phyloP scores from a whole-genome alignment of 2,113 vertebrate genomes.

The Alaudala cheleensis region DNA sequence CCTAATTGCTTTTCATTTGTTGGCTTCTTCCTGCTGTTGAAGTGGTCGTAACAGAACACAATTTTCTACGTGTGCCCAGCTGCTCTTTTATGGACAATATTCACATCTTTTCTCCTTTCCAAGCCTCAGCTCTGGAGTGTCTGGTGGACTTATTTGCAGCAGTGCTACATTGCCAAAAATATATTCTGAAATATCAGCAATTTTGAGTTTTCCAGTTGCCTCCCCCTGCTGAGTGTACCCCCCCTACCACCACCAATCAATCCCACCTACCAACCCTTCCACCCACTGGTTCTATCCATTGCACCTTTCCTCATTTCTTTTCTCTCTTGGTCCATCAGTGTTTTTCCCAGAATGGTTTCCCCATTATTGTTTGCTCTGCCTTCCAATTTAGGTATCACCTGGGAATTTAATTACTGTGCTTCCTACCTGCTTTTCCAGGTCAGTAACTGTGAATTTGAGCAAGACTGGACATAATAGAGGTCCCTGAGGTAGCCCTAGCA shows the following conservation, averaged over 20 bases:
- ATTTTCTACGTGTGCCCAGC: neutral
- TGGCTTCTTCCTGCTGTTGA: neutral
- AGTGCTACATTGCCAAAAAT: neutral
- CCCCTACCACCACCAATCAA: neutral
- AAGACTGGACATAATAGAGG: neutral
- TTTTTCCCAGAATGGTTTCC: neutral
- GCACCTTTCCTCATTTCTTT: neutral
- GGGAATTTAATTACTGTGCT: slow-evolving; percentile 15
- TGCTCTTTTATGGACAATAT: neutral
- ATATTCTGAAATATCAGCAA: neutral
- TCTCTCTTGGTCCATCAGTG: neutral
- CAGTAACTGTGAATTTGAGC: neutral
- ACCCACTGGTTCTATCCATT: neutral
- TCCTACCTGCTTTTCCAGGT: slow-evolving; percentile 22
- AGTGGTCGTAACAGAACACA: neutral
- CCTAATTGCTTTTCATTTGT: neutral
- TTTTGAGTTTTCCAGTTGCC: neutral
- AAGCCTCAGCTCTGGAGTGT: neutral
- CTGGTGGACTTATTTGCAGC: neutral
- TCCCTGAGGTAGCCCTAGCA: neutral
- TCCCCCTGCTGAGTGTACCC: neutral
- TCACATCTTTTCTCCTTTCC: neutral
- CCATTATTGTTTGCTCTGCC: neutral
- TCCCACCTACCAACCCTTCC: too few species aligned
- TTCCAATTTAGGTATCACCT: neutral